Percentiles rank a stretch among this genome's conserved stretches.
phyloP scores from a whole-genome alignment of 2,888 invertebrate species.

The Ophion obscuratus region DNA sequence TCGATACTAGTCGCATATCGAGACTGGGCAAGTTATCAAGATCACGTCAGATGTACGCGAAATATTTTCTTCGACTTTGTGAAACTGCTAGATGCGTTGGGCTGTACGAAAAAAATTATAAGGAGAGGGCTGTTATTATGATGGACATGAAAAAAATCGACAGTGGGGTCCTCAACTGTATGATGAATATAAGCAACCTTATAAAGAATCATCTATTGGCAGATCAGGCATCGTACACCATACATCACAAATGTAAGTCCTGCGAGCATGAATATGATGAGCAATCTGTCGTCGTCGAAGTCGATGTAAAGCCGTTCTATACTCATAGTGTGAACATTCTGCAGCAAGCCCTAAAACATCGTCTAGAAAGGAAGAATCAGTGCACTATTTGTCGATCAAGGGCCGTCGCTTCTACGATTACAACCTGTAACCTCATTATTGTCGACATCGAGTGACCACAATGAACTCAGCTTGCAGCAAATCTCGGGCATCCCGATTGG shows the following conservation, averaged over 20 bases:
- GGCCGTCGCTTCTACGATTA: background rate
- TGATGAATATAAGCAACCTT: constrained; percentile 8
- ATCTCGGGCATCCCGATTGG: constrained; percentile 38
- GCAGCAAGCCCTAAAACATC: constrained; percentile 2
- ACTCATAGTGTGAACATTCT: background rate
- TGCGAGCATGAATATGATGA: background rate
- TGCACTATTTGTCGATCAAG: constrained; percentile 1
- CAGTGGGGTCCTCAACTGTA: background rate
- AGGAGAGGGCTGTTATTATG: background rate
- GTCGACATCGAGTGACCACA: constrained; percentile 47
- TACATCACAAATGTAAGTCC: background rate
- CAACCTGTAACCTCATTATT: constrained; percentile 22
- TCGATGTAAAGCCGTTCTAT: constrained; percentile 12
- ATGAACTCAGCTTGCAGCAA: constrained; percentile 23
- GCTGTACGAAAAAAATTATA: constrained; percentile 22
- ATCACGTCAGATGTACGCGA: background rate
- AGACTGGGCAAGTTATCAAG: constrained; percentile 36
- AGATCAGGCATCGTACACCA: constrained; percentile 2
- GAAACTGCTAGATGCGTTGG: constrained; percentile 20
- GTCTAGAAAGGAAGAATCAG: background rate
- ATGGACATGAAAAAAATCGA: background rate
- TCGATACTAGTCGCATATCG: constrained; percentile 32
- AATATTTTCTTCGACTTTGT: constrained; percentile 30
- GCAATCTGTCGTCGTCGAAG: background rate
- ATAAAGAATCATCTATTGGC: constrained; percentile 2